These are phyloP conservation scores for Drosophila diplacantha DNA, from an alignment of 2,888 invertebrate genomes.

Conservation along the genomic window DNA sequence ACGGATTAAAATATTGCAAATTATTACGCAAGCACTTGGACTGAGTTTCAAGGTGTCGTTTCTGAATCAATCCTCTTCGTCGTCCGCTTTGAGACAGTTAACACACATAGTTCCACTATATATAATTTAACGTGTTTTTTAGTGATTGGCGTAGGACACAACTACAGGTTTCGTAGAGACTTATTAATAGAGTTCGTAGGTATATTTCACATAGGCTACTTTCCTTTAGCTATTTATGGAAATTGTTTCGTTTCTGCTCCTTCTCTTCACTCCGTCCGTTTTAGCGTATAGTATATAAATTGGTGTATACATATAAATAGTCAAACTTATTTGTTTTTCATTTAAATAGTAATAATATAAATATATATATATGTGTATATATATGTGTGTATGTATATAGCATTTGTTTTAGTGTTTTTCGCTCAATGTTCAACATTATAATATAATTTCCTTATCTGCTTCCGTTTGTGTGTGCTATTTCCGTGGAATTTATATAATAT, in stretches of 20 bases:
- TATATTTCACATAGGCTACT: conserved; percentile 58
- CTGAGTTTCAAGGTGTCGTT: conserved; percentile 15
- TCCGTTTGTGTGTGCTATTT: conserved; percentile 32
- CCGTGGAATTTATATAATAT: conserved; percentile 42
- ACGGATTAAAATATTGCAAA: conserved; percentile 67
- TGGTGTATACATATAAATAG: conserved; percentile 67
- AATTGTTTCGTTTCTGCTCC: conserved; percentile 42
- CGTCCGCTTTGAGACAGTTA: conserved; percentile 31
- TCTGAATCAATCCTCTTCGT: conserved; percentile 8
- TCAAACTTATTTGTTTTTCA: conserved; percentile 57
- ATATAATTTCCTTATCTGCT: conserved; percentile 51
- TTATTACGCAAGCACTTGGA: conserved; percentile 34
- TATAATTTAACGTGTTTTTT: conserved; percentile 30
- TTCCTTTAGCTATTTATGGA: conserved; percentile 52
- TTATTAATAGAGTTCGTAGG: conserved; percentile 40
- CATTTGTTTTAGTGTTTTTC: conserved; percentile 39
- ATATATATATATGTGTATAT: conserved; percentile 51
- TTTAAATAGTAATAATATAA: conserved; percentile 59
- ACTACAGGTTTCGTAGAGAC: conserved; percentile 58
- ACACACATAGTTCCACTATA: conserved; percentile 33
- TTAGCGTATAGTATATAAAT: conserved; percentile 56
- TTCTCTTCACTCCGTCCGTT: conserved; percentile 16
- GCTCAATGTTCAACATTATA: conserved; percentile 56
- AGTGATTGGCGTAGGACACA: conserved; percentile 63
- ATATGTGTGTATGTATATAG: conserved; percentile 54